Percentiles rank a stretch among this genome's conserved stretches.
Evolutionary conservation across 2,113 vertebrate genomes (phyloP).

Genomic region (Chionis minor): DNA sequence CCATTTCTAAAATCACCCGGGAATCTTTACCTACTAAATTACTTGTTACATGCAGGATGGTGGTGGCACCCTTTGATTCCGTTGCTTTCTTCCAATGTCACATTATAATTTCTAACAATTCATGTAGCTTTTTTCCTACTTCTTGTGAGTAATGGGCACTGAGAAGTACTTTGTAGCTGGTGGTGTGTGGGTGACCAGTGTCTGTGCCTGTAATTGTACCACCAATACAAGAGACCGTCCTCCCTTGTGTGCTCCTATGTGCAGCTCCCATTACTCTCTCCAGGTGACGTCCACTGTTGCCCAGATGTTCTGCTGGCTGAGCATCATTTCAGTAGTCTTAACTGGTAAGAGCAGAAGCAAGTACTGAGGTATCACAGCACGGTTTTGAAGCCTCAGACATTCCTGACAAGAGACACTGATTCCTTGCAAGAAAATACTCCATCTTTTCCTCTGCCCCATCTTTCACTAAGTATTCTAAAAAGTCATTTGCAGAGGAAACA

Average conservation of each 20-base stretch:
- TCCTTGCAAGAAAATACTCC: not conserved
- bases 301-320: not conserved
- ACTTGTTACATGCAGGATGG: not conserved
- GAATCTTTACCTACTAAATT: not conserved
- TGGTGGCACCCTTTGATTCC: not conserved
- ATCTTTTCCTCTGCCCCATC: not conserved
- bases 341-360: not conserved
- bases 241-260: not conserved
- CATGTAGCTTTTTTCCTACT: not conserved
- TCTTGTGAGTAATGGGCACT: not conserved
- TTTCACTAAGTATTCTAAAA: not conserved
- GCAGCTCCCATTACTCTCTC: not conserved
- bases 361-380: not conserved
- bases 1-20: not conserved
- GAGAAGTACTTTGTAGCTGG: not conserved
- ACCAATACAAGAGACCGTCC: not conserved
- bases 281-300: not conserved
- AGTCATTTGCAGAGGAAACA: not conserved
- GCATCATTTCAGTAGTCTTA: not conserved
- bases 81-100: not conserved
- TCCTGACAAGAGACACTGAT: not conserved
- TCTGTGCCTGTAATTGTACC: not conserved
- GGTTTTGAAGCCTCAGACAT: not conserved
- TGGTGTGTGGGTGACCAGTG: not conserved
- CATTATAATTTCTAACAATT: not conserved